Evolutionary conservation across 1,140 invertebrate genomes (phyloP).

Genomic region (Trachymyrmex septentrionalis): DNA sequence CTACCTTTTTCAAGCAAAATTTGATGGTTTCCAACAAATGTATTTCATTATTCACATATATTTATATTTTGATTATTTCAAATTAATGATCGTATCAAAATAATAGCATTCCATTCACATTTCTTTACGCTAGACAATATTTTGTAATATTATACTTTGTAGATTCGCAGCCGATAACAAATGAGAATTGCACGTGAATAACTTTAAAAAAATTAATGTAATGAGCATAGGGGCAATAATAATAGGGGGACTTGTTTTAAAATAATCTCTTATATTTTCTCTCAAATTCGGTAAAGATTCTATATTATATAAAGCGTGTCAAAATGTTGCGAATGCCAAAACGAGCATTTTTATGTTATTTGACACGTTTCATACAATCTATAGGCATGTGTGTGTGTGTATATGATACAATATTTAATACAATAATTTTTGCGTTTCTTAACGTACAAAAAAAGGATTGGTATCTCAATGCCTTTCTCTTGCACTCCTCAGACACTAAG

Average conservation of each 20-base stretch:
- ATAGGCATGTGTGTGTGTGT: conserved; percentile 71
- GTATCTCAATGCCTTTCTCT: conserved; percentile 58
- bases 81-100: conserved; percentile 2
- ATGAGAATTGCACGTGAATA: neutral
- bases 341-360: conserved; percentile 40
- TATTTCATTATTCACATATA: neutral
- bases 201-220: conserved; percentile 3
- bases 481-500: conserved; percentile 46
- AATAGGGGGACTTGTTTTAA: conserved; percentile 75
- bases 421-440: conserved; percentile 73
- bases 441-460: conserved; percentile 70
- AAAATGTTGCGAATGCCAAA: conserved; percentile 65
- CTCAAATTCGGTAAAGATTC: conserved; percentile 79
- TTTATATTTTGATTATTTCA: neutral
- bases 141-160: neutral
- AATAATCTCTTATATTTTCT: conserved; percentile 84
- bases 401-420: conserved; percentile 83
- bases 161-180: neutral
- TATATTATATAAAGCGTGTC: conserved; percentile 67
- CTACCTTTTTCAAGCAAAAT: neutral
- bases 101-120: conserved; percentile 6
- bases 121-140: neutral
- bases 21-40: neutral
- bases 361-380: conserved; percentile 60
- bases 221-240: neutral